Conservation (phyloP, 2,888 invertebrate species). For the Tetramorium bicarinatum region DNA sequence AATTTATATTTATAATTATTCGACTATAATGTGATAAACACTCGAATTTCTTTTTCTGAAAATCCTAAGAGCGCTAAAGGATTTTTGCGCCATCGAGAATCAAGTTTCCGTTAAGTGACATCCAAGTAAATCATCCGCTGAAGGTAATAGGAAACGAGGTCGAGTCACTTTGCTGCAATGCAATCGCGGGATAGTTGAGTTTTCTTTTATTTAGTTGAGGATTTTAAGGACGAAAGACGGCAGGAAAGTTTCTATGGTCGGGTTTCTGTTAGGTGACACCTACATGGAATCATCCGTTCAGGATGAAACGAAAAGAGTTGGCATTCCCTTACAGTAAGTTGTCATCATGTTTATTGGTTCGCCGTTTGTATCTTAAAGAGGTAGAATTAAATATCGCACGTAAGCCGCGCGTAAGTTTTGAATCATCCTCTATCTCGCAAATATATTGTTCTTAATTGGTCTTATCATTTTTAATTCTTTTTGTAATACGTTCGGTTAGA, state of each 20-base stretch:
- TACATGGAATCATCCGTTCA: constrained; percentile 18
- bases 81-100: constrained; percentile 37
- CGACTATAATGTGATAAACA: neutral
- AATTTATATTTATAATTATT: neutral
- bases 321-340: constrained; percentile 38
- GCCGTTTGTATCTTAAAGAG: neutral
- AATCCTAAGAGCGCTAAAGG: neutral
- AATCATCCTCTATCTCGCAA: neutral
- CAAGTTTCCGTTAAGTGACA: constrained; percentile 56
- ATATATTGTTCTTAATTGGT: neutral
- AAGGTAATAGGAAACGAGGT: constrained; percentile 57
- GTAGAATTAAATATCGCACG: constrained; percentile 7
- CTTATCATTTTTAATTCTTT: neutral
- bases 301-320: constrained; percentile 34
- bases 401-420: neutral
- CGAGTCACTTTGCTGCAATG: constrained; percentile 54
- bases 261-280: constrained; percentile 53
- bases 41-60: constrained; percentile 1
- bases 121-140: constrained; percentile 40
- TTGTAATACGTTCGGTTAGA: neutral
- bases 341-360: constrained; percentile 34
- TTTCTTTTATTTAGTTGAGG: constrained; percentile 48
- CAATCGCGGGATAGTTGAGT: constrained; percentile 48
- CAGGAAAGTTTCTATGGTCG: constrained; percentile 45
- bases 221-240: constrained; percentile 48